Evolutionary conservation across 2,797 vertebrate genomes (phyloP).

Genomic region (Cetoscarus ocellatus): DNA sequence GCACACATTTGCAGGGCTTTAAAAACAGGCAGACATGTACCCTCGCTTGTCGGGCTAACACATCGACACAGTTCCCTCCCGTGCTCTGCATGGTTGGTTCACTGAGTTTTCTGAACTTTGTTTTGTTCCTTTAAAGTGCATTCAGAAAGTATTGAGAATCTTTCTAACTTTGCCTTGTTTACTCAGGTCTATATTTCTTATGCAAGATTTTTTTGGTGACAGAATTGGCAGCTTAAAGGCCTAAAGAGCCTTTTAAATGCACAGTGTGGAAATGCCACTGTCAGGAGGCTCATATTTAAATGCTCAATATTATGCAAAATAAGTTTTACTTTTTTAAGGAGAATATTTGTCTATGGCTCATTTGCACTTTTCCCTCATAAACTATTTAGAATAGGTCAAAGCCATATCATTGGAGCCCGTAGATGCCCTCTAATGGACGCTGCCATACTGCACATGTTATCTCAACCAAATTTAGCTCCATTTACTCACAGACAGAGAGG

Average conservation of each 20-base stretch:
- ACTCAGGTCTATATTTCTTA: constrained; percentile 7
- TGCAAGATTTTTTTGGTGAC: constrained; percentile 23
- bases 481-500: too few species aligned
- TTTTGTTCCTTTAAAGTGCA: constrained; percentile 9
- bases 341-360: too few species aligned
- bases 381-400: too few species aligned
- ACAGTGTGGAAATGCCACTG: too few species aligned
- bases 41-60: constrained; percentile 20
- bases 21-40: constrained; percentile 26
- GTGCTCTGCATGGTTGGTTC: not conserved
- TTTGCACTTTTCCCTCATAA: too few species aligned
- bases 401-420: too few species aligned
- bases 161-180: constrained; percentile 23
- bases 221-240: constrained; percentile 37
- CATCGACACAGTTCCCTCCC: constrained; percentile 16
- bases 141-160: constrained; percentile 14
- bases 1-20: constrained; percentile 22
- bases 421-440: too few species aligned
- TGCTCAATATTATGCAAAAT: too few species aligned
- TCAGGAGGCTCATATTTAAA: too few species aligned
- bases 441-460: too few species aligned
- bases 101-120: constrained; percentile 15
- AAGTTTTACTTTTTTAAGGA: too few species aligned
- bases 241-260: constrained; percentile 13
- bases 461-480: too few species aligned